phyloP scores from a whole-genome alignment of 2,797 vertebrate genomes.

The Paratrypauchen microcephalus region DNA sequence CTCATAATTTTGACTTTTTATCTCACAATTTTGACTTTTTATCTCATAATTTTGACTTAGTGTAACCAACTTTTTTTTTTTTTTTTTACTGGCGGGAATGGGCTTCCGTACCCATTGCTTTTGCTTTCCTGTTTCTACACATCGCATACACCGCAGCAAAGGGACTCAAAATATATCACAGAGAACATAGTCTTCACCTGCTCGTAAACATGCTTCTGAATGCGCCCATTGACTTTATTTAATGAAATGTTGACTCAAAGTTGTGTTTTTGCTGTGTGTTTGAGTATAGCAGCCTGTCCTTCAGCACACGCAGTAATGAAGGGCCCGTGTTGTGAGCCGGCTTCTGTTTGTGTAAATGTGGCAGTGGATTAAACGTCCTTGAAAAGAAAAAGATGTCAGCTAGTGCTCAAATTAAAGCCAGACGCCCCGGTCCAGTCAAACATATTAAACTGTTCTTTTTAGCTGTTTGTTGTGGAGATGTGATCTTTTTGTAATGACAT shows the following conservation, averaged over 20 bases:
- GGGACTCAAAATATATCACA: too few relatives aligned
- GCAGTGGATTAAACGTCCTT: conserved; percentile 32
- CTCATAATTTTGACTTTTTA: too few relatives aligned
- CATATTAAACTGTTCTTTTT: background rate
- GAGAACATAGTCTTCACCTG: conserved; percentile 24
- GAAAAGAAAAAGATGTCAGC: conserved; percentile 33
- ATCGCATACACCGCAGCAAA: background rate
- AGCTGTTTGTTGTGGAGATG: too few relatives aligned
- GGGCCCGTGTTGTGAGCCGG: conserved; percentile 30
- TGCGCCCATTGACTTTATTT: conserved; percentile 33
- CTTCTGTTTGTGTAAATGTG: conserved; percentile 21
- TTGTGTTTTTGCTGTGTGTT: conserved; percentile 27
- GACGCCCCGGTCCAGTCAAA: conserved; percentile 25
- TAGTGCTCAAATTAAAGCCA: conserved; percentile 14
- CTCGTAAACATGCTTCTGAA: conserved; percentile 17
- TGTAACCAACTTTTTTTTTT: too few relatives aligned
- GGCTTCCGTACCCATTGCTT: too few relatives aligned
- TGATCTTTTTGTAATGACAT: too few relatives aligned
- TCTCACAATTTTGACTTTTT: too few relatives aligned
- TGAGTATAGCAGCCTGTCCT: conserved; percentile 40
- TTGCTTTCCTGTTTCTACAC: background rate
- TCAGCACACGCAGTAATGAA: conserved; percentile 53
- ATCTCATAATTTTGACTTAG: too few relatives aligned
- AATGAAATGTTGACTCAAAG: conserved; percentile 40
- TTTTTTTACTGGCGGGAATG: too few relatives aligned